Percentiles rank a stretch among this genome's conserved stretches.
Conservation (phyloP, 2,113 vertebrate species). For the Pavo muticus region DNA sequence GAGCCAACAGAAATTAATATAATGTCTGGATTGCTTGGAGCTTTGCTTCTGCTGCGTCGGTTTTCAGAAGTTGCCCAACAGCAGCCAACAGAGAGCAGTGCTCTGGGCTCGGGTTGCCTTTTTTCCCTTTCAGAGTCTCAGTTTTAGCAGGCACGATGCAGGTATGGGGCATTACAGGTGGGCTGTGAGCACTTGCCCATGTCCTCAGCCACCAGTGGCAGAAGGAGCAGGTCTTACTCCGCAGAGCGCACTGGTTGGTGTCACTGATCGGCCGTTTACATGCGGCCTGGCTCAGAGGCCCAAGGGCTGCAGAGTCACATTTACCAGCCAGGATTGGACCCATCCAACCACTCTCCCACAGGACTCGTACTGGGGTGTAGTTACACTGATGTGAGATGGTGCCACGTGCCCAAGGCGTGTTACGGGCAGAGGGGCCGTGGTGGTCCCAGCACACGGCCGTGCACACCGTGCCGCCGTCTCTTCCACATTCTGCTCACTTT, state of each 20-base stretch:
- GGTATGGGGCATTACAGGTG: accelerated
- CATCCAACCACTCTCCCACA: accelerated
- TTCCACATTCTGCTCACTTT: accelerated
- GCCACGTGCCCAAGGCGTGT: accelerated
- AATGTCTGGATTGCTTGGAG: conserved; percentile 35
- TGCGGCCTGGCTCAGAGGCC: accelerated
- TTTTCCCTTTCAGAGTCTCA: not conserved
- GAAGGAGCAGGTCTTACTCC: not conserved
- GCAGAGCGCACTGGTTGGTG: not conserved
- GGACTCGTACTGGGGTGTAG: not conserved
- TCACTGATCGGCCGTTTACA: not conserved
- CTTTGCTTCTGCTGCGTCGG: not conserved
- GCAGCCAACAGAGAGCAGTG: not conserved
- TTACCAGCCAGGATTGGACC: not conserved
- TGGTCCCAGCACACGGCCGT: not conserved
- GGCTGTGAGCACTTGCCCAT: not conserved
- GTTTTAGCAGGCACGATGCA: not conserved
- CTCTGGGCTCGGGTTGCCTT: not conserved
- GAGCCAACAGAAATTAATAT: conserved; percentile 42
- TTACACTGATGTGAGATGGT: too few species aligned
- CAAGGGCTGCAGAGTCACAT: not conserved
- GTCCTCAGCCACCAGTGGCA: not conserved
- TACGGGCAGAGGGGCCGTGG: not conserved
- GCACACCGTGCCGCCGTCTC: accelerated
- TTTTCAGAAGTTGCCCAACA: not conserved